Conservation (phyloP, 2,113 vertebrate species). For the Neodon shergylaensis region DNA sequence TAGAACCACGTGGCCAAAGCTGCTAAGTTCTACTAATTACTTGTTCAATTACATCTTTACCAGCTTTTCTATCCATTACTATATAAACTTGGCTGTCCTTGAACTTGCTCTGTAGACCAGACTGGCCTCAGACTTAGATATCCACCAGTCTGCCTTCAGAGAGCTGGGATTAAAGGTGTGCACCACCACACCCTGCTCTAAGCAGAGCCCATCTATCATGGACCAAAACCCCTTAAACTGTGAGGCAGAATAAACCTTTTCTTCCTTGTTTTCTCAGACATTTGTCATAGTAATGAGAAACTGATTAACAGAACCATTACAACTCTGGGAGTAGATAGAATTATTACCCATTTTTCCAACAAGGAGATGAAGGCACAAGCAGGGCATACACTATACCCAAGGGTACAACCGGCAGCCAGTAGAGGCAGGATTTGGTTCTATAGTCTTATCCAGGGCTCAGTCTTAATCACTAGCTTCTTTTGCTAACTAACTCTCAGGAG, state of each 20-base stretch:
- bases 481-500: background rate
- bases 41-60: background rate
- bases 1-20: background rate
- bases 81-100: background rate
- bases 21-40: background rate
- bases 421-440: conserved; percentile 1
- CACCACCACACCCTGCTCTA: background rate
- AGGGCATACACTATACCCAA: background rate
- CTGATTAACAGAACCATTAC: background rate
- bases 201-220: background rate
- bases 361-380: background rate
- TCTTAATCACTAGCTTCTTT: background rate
- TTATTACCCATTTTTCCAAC: background rate
- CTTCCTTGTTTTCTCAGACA: background rate
- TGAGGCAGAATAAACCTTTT: background rate
- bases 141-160: background rate
- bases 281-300: background rate
- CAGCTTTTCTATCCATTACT: background rate
- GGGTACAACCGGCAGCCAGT: background rate
- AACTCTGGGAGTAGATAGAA: background rate
- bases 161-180: background rate
- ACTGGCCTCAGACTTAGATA: background rate
- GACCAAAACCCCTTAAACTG: background rate
- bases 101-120: background rate
- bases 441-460: background rate